phyloP scores from a whole-genome alignment of 1,140 invertebrate species.

The Heterodera schachtii region DNA sequence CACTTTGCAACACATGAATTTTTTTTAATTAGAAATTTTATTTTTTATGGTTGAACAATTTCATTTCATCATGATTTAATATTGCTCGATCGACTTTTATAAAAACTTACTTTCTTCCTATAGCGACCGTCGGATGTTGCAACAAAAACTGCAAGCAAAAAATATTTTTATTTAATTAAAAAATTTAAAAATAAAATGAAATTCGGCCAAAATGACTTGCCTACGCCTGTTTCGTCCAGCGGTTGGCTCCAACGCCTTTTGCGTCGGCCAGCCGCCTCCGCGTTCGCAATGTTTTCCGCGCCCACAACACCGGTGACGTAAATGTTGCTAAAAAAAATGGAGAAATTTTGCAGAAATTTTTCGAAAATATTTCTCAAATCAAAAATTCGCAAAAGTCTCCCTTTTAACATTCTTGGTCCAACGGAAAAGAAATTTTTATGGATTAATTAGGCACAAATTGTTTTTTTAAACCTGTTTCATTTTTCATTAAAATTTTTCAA shows the following conservation, averaged over 20 bases:
- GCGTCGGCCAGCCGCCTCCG: constrained; percentile 31
- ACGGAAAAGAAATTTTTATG: no score
- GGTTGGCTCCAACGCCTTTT: constrained; percentile 60
- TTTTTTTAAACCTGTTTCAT: no score
- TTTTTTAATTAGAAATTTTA: no score
- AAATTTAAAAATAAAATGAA: no score
- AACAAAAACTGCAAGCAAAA: constrained; percentile 42
- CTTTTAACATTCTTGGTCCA: no score
- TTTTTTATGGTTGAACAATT: no score
- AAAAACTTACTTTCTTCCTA: constrained; percentile 41
- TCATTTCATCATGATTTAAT: no score
- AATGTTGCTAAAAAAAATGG: constrained; percentile 43
- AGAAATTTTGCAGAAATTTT: neutral
- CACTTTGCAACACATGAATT: no score
- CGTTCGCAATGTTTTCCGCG: constrained; percentile 36
- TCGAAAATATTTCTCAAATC: neutral
- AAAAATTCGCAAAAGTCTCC: no score
- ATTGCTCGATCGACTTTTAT: neutral
- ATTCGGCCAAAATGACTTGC: neutral
- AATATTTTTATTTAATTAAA: no score
- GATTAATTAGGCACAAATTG: no score
- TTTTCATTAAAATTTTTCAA: no score
- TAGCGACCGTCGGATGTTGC: constrained; percentile 60
- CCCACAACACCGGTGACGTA: constrained; percentile 53
- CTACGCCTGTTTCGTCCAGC: constrained; percentile 5